Evolutionary conservation across 2,888 invertebrate genomes (phyloP), one percentile per base, ranked within the genome.

Genomic region (Embidobia sp.): DNA sequence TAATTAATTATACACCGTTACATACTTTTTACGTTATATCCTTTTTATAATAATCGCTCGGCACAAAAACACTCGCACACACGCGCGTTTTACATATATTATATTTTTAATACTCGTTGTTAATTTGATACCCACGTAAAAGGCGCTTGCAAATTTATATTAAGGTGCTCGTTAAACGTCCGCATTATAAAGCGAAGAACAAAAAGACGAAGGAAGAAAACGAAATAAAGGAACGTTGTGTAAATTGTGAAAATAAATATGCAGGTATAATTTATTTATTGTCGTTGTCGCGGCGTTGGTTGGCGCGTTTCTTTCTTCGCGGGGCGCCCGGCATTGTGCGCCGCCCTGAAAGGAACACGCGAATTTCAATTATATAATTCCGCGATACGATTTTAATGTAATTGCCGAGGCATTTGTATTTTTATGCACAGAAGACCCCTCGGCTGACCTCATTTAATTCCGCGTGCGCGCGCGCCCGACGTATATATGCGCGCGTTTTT

Each of bases 401-500:
- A 69, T 57, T 35, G 75, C 55, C 67, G 46, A 48, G 51, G 49
- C 63, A 67, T 63, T 59, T 59, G 42, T 64, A 70, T 78, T 74
- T 78, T 78, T 78, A 77, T 78, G 66, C 53, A 61, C 48, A 31
- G 63, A 22, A 70, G 70, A 66, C 74, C 78, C 77, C 76, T 70
- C 67, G 67, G 29, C 61, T 79, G 75, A 75, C 75, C 78, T 78
- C 78, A 70, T 78, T 78, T 75, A 53, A 72, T 75, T 74, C 53
- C 66, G 53, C 53, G 70, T 53, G 72, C 73, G 74, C 55, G 69
- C 44, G 8, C 51, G 26, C 49, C 35, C 27, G 15, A 22, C 57
- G 69, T 77, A 67, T 67, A 72, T 70, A 64, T 74, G 80, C 81
- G 78, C 81, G 81, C 85, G 82, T 83, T 89, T 89, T 88, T 85